phyloP scores from a whole-genome alignment of 2,888 invertebrate species.

The Catocala nupta region DNA sequence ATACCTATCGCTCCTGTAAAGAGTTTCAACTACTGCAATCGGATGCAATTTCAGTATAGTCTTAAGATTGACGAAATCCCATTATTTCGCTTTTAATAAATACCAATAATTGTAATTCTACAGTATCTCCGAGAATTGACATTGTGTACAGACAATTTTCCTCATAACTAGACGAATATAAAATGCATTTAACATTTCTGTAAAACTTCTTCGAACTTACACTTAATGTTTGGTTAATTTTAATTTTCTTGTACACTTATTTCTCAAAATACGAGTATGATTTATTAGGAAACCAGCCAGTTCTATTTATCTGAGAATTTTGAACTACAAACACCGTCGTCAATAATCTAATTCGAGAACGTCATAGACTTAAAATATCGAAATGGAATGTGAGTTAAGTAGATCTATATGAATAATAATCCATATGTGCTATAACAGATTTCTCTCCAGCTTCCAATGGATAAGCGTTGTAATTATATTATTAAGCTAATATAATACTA shows the following conservation, averaged over 20 bases:
- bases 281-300: no score
- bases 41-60: no score
- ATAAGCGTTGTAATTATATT: constrained; percentile 25
- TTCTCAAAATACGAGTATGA: no score
- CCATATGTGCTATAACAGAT: constrained; percentile 2
- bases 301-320: no score
- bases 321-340: no score
- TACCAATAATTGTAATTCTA: no score
- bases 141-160: constrained; percentile 16
- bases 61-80: no score
- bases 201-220: neutral
- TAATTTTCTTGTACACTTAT: neutral
- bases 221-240: neutral
- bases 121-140: neutral
- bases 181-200: neutral
- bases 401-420: constrained; percentile 9
- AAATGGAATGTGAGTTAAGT: constrained; percentile 16
- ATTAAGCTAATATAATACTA: constrained; percentile 23
- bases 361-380: neutral
- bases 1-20: no score
- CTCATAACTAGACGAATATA: constrained; percentile 15
- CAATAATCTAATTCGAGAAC: no score
- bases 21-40: no score
- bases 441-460: constrained; percentile 19
- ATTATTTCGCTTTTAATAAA: no score